Base-by-base conservation (phyloP, 2,113 vertebrate genomes). In the Blennius ocellaris region DNA sequence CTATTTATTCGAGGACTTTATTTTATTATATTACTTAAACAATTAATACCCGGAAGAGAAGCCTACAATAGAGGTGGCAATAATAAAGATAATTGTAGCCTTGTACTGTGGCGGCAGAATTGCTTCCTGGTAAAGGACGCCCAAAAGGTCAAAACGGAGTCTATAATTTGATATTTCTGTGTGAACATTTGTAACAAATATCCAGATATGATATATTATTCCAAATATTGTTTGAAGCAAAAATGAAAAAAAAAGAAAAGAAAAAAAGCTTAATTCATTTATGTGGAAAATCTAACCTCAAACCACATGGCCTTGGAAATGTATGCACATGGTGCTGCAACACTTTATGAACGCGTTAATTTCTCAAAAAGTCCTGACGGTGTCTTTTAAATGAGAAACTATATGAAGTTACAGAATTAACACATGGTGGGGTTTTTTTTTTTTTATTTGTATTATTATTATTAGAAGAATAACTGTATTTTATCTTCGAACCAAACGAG, bases 401-500 rank as follows among this genome's bases (percentile, higher is more conserved):
- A 48, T 1, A n/a, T 7, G 21, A 30, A 30, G 21, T 30, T 30
- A 30, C 2, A 30, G 21, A 30, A 30, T 30, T 30, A 30, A 30
- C 21, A 30, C 21, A 30, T 30, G 21, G 2, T 30, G 21, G 21
- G 21, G 21, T 30, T 30, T 30, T 30, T 30, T 30, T 2, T 30
- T 30, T 30, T 30, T 2, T 30, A 30, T 30, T 30, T n/a, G n/a
- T n/a, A n/a, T n/a, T n/a, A n/a, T n/a, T 30, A 30, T 30, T 30
- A 30, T 2, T 2, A 30, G 21, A 77, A 82, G 11, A 7, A 62
- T 56, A 75, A 6, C 17, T 52, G 39, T 3, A 44, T 52, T 79
- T 76, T 76, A 41, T 50, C 49, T 53, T 75, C 51, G n/a, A 52
- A 75, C 69, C 16, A 69, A 71, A 66, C 17, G 47, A 50, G 11